These are phyloP conservation scores for Scomberomorus guttatus DNA, from an alignment of 2,797 vertebrate species.

Conservation along the genomic window DNA sequence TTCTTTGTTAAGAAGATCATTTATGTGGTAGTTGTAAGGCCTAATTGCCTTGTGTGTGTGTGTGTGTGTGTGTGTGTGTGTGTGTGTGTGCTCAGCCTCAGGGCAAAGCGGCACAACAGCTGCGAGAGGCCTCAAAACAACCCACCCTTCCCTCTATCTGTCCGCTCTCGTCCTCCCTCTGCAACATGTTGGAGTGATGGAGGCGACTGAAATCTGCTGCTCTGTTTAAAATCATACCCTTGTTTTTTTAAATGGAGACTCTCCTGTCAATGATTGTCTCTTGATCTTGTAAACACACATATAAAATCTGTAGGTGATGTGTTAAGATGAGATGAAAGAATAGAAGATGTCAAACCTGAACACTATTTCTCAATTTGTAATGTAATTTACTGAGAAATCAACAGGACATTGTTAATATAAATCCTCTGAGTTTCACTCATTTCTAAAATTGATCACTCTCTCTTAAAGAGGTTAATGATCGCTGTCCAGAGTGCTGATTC, in stretches of 20 bases:
- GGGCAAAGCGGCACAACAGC: constrained; percentile 68
- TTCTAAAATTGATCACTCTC: background rate
- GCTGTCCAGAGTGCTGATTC: constrained; percentile 39
- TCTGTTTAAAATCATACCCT: background rate
- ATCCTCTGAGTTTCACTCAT: background rate
- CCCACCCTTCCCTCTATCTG: constrained; percentile 36
- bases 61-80: constrained; percentile 20
- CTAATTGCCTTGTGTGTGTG: constrained; percentile 48
- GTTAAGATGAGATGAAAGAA: too few relatives aligned
- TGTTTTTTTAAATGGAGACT: background rate
- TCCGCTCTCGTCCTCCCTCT: constrained; percentile 22
- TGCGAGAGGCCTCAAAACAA: constrained; percentile 62
- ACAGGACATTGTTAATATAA: background rate
- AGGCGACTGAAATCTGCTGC: constrained; percentile 6
- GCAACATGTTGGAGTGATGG: background rate
- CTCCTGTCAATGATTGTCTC: background rate
- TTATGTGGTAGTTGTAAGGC: constrained; percentile 61
- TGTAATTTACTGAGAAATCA: background rate
- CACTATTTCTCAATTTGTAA: too few relatives aligned
- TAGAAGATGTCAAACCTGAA: background rate
- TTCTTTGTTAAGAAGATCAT: constrained; percentile 77
- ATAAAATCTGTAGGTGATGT: too few relatives aligned
- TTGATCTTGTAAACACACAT: constrained; percentile 6
- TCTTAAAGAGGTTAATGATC: background rate
- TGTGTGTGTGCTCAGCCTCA: constrained; percentile 41